Percentiles rank a stretch among this genome's conserved stretches.
phyloP scores from a whole-genome alignment of 2,888 invertebrate genomes.

The Nomada ruficornis region DNA sequence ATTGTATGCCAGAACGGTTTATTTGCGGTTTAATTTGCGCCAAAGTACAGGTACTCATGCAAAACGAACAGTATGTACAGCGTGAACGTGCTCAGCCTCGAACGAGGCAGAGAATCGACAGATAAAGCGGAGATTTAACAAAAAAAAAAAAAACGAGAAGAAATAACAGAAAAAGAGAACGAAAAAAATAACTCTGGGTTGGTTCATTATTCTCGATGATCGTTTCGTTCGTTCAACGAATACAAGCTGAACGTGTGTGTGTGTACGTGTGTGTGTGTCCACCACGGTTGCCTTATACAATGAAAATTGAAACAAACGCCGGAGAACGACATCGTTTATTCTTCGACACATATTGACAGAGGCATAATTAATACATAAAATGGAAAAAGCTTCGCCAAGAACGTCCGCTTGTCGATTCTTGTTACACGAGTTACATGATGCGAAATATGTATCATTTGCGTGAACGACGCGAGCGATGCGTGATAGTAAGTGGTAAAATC shows the following conservation, averaged over 20 bases:
- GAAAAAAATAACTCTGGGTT: not conserved
- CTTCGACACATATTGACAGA: constrained; percentile 57
- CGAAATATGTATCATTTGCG: constrained; percentile 28
- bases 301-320: constrained; percentile 52
- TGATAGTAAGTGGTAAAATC: constrained; percentile 47
- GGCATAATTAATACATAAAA: constrained; percentile 59
- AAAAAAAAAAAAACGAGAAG: not conserved
- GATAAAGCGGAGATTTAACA: constrained; percentile 27
- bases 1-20: constrained; percentile 40
- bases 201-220: constrained; percentile 15
- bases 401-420: constrained; percentile 44
- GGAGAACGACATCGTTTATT: constrained; percentile 58
- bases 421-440: constrained; percentile 40
- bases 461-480: constrained; percentile 52
- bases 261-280: not conserved
- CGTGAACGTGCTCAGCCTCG: constrained; percentile 39
- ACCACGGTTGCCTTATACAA: constrained; percentile 11
- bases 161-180: not conserved
- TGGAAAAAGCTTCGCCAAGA: constrained; percentile 49
- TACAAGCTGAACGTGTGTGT: constrained; percentile 6
- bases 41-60: constrained; percentile 55
- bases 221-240: not conserved
- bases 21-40: constrained; percentile 58
- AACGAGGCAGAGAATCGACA: constrained; percentile 36
- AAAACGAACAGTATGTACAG: constrained; percentile 59